Evolutionary conservation across 2,113 vertebrate species (phyloP).

Genomic region (Corythornis madagascariensis): DNA sequence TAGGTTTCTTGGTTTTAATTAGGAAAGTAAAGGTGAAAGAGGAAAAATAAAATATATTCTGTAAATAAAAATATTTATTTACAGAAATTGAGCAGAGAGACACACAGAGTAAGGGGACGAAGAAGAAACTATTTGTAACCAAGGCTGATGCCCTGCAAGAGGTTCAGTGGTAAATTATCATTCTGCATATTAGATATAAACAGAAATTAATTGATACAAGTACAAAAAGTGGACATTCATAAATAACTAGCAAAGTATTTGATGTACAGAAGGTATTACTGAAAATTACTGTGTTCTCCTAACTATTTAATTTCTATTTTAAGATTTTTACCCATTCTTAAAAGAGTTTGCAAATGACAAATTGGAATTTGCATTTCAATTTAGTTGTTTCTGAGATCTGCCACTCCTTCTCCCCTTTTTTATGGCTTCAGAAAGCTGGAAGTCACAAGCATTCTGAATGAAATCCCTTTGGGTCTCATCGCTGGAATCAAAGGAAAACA

Average conservation of each 20-base stretch:
- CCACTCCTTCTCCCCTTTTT: neutral
- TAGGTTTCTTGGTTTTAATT: neutral
- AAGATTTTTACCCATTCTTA: neutral
- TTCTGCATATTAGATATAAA: neutral
- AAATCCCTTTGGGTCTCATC: constrained; percentile 33
- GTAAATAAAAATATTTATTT: neutral
- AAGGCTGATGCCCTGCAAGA: neutral
- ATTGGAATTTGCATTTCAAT: neutral
- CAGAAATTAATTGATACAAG: neutral
- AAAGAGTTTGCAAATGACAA: neutral
- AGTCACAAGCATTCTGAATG: neutral
- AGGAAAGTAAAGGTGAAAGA: neutral
- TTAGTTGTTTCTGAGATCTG: neutral
- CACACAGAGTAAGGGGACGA: neutral
- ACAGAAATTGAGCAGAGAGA: no score
- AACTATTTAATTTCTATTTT: neutral
- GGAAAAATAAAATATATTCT: no score
- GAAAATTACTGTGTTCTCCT: neutral
- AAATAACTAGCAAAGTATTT: neutral
- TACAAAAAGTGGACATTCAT: neutral
- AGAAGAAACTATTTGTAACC: neutral
- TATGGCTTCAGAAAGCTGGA: neutral
- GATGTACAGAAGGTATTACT: neutral
- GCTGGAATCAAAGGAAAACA: constrained; percentile 33
- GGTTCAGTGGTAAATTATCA: neutral